A percentile compares a stretch with the other conserved stretches of the same genome.
Evolutionary conservation across 2,797 vertebrate genomes (phyloP).

Genomic region (Pangasius sanitwongsei): DNA sequence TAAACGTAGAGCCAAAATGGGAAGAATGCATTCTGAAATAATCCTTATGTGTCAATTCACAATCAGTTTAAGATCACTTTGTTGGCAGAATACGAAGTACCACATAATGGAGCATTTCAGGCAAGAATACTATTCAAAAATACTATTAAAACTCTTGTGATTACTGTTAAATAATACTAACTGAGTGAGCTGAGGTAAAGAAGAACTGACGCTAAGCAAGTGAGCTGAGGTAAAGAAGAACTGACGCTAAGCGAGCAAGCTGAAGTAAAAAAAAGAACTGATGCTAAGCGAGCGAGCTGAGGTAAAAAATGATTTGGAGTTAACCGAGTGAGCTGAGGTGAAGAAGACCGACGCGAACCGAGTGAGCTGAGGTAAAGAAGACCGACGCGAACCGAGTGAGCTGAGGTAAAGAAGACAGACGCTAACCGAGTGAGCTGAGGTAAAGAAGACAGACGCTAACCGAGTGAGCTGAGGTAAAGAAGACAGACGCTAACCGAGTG

Average conservation of each 20-base stretch:
- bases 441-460: not conserved
- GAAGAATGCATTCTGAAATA: too few species aligned
- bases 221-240: not conserved
- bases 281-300: not conserved
- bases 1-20: not conserved
- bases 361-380: not conserved
- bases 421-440: not conserved
- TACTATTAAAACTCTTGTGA: not conserved
- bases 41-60: not conserved
- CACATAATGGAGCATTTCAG: not conserved
- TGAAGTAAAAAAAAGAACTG: not conserved
- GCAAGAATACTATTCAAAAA: not conserved
- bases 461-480: not conserved
- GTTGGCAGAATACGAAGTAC: not conserved
- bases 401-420: not conserved
- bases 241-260: rapidly evolving
- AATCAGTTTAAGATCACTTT: not conserved
- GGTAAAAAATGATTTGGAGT: not conserved
- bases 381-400: not conserved
- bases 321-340: not conserved
- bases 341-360: not conserved
- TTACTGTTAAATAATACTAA: not conserved
- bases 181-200: not conserved
- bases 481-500: not conserved
- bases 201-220: not conserved